A percentile compares a stretch with the other conserved stretches of the same genome.
Evolutionary conservation across 2,888 invertebrate genomes (phyloP).

Genomic region (Linnaemya tessellans): DNA sequence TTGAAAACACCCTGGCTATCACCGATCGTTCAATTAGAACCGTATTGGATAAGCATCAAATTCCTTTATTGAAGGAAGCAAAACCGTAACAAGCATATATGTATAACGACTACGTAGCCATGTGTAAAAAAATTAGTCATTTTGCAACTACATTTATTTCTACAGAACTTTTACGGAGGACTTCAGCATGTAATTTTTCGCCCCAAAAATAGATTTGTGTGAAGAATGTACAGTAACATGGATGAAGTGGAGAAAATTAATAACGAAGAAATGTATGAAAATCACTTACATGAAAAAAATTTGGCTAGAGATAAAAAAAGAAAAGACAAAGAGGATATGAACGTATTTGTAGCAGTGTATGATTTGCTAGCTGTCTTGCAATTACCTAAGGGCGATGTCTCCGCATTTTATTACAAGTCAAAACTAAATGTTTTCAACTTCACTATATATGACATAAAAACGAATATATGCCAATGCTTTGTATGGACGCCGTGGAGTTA

Average conservation of each 20-base stretch:
- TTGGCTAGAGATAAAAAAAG: no score
- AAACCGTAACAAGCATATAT: constrained; percentile 59
- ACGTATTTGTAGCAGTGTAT: no score
- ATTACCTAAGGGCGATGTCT: constrained; percentile 58
- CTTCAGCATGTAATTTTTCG: constrained; percentile 59
- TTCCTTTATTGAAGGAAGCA: constrained; percentile 63
- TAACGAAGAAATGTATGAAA: constrained; percentile 31
- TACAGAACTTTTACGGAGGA: constrained; percentile 64
- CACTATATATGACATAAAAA: constrained; percentile 53
- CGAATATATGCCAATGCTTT: constrained; percentile 34
- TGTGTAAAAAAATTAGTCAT: constrained; percentile 29
- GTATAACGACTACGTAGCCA: constrained; percentile 55
- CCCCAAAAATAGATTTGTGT: constrained; percentile 58
- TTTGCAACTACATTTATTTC: constrained; percentile 57
- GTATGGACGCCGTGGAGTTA: constrained; percentile 5
- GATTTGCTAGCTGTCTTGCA: constrained; percentile 62
- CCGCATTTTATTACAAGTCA: constrained; percentile 63
- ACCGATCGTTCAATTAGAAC: constrained; percentile 49
- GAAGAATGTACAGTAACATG: constrained; percentile 43
- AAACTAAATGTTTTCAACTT: constrained; percentile 65
- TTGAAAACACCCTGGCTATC: constrained; percentile 45
- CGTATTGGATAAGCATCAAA: constrained; percentile 39
- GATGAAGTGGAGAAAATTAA: constrained; percentile 56
- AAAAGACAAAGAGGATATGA: no score
- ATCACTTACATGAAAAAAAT: no score